Base-by-base conservation (phyloP, 2,888 invertebrate species). In the Drosophila demipolita region DNA sequence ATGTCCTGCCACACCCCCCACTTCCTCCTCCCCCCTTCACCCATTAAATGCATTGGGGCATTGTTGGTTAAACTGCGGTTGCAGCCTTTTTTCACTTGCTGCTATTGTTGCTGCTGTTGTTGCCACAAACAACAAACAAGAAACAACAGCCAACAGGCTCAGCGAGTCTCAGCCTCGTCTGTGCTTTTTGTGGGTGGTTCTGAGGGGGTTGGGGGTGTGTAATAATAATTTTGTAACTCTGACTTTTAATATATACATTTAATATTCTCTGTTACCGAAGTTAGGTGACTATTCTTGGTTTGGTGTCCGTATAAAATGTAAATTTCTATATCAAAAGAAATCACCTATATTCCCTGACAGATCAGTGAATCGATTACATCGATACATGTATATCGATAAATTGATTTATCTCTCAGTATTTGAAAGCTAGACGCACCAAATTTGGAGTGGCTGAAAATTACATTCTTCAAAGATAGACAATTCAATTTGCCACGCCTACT, bases 31-130 rank as follows among this genome's bases (percentile, higher is more conserved):
- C 4, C 5, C 2, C 6, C 20, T 6, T n/a, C 7, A 2, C 1
- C 36, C 26, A n/a, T n/a, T n/a, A 55, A 87, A 90, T 89, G 88
- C 77, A 69, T 77, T 73, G 84, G 77, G 57, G 66, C 57, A 57
- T 79, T 83, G 82, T 79, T 83, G 85, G 87, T 79, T 81, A 80
- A 89, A 71, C 63, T 89, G 85, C 67, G 90, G 90, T 84, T 82
- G 86, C 85, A 78, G 50, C 73, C 63, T 65, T 74, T 85, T 73
- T 68, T 36, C 50, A 52, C 49, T 49, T 20, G 29, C 52, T 35
- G 55, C 73, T 60, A 40, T 55, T 67, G 3, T 26, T 26, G 55
- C 72, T 60, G 42, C 68, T 62, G 52, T 59, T 69, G 69, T 67
- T 75, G 75, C 60, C 60, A 45, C 73, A 65, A 72, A 54, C 65